phyloP scores from a whole-genome alignment of 2,888 invertebrate genomes.

The Amphipoea lucens region DNA sequence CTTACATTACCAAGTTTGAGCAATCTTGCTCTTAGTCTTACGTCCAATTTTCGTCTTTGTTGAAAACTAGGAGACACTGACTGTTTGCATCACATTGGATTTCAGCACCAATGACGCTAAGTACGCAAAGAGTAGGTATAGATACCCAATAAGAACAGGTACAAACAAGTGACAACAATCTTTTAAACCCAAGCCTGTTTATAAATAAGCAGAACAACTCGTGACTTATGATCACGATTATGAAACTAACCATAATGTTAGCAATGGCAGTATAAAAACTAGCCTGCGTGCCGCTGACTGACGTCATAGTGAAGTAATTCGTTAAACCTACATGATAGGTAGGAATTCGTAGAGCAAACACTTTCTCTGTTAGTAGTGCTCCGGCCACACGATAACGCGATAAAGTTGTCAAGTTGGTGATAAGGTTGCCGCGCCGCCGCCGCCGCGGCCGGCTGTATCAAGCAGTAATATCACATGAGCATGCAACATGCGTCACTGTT shows the following conservation, averaged over 20 bases:
- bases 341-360: slow-evolving; percentile 81
- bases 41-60: neutral
- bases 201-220: slow-evolving; percentile 39
- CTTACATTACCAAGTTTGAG: slow-evolving; percentile 2
- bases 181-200: slow-evolving; percentile 15
- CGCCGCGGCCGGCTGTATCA: slow-evolving; percentile 57
- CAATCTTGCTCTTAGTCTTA: neutral
- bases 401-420: slow-evolving; percentile 66
- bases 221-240: slow-evolving; percentile 54
- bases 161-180: slow-evolving; percentile 25
- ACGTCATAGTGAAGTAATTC: slow-evolving; percentile 75
- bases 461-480: slow-evolving; percentile 70
- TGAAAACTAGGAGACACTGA: neutral
- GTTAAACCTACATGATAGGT: slow-evolving; percentile 67
- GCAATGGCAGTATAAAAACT: slow-evolving; percentile 33
- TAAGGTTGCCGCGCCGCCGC: slow-evolving; percentile 51
- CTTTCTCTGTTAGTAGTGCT: slow-evolving; percentile 73
- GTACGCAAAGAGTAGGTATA: slow-evolving; percentile 2
- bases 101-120: neutral
- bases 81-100: neutral
- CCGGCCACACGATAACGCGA: slow-evolving; percentile 68
- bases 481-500: slow-evolving; percentile 70
- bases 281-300: slow-evolving; percentile 46
- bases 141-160: slow-evolving; percentile 3
- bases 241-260: slow-evolving; percentile 48